phyloP scores from a whole-genome alignment of 2,888 invertebrate species.

The Chymomyza amoena region DNA sequence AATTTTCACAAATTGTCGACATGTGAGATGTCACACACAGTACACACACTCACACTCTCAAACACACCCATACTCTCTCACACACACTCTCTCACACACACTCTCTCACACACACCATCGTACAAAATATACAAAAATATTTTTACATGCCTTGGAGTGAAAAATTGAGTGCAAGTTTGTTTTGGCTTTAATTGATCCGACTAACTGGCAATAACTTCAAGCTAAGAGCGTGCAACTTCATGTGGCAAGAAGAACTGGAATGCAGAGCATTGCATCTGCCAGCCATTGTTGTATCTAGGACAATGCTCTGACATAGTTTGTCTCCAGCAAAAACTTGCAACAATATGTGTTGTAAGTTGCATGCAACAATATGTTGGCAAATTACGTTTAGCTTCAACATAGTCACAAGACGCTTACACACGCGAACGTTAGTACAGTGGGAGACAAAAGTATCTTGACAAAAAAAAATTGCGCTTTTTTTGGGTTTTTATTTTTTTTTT shows the following conservation, averaged over 20 bases:
- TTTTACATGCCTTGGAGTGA: neutral
- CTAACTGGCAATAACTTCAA: neutral
- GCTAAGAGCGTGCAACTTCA: neutral
- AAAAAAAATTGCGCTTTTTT: too few relatives aligned
- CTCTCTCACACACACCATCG: neutral
- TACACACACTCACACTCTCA: neutral
- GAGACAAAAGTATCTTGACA: too few relatives aligned
- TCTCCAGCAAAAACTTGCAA: neutral
- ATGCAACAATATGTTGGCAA: neutral
- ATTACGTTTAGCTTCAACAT: neutral
- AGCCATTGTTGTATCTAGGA: neutral
- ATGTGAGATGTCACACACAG: neutral
- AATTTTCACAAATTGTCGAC: slow-evolving; percentile 29
- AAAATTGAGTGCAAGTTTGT: neutral
- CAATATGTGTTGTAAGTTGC: neutral
- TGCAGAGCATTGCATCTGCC: neutral
- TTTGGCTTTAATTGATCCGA: neutral
- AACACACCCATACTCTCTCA: neutral
- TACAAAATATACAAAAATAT: slow-evolving; percentile 1
- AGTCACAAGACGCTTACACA: neutral
- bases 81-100: neutral
- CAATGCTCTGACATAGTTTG: neutral
- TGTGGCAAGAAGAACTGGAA: neutral
- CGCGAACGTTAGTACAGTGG: neutral
- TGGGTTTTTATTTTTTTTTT: too few relatives aligned